Evolutionary conservation across 1,140 invertebrate species (phyloP), one percentile per base, ranked within the genome.

Genomic region (Lycorma delicatula): DNA sequence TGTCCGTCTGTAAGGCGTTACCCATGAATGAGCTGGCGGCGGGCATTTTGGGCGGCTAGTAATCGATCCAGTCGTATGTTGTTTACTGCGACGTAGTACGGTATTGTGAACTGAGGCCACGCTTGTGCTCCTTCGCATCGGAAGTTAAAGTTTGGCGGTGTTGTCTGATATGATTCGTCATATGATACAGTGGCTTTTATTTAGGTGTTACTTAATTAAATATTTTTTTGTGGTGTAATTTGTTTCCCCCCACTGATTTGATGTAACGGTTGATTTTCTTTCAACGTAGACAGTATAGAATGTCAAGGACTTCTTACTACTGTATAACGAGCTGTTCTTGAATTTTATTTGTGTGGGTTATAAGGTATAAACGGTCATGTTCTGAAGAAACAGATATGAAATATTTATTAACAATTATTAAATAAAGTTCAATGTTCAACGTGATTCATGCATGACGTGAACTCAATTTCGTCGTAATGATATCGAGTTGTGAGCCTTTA

Each of bases 401-500:
- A n/a, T n/a, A n/a, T n/a, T n/a, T n/a, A n/a, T n/a, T n/a, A n/a
- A n/a, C n/a, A n/a, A n/a, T n/a, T n/a, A n/a, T n/a, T n/a, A n/a
- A n/a, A n/a, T n/a, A n/a, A n/a, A n/a, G n/a, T n/a, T n/a, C n/a
- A 58, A 58, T 58, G 56, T 27, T 51, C 36, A 54, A 25, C 38
- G 47, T 59, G 58, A 59, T 59, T 59, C 58, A 59, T 54, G 46
- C 52, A 49, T 59, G 58, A 54, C 58, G 52, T 59, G 41, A 58
- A 58, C 41, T 58, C 52, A n/a, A n/a, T n/a, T 41, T 41, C 26
- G 58, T 48, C 41, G 47, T 56, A 46, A 25, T 36, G 47, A 54
- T 60, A 60, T 73, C 68, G 70, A 69, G 66, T 66, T 61, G 65
- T 51, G 41, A 20, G 68, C 70, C 70, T 68, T 66, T 73, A 71